Base-by-base conservation (phyloP, 64 coral and sea anemone genomes). In the Exaiptasia diaphana region DNA sequence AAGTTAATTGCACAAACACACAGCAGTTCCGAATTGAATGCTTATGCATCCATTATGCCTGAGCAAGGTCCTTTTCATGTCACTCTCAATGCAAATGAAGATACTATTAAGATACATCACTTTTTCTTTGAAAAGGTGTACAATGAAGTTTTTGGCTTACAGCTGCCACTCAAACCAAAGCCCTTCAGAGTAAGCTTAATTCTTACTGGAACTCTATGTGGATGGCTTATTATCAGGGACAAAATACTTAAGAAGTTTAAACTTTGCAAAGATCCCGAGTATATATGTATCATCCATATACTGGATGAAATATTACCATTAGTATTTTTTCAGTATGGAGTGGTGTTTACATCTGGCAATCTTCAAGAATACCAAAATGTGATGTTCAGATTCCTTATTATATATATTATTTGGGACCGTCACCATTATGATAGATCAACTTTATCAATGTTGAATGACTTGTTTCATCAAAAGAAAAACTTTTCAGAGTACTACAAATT, bases 51-150 rank as follows among this genome's bases (percentile, higher is more conserved):
- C 2, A 53, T 92, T 20, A 39, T 92, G 35, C 90, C 82, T 52
- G 82, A 92, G 55, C 83, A 87, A 73, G 67, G 90, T 18, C 74
- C 90, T 3, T 86, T 81, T 75, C 82, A 93, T 86, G 82, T 93
- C 21, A 86, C 25, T 43, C 50, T 86, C n/a, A 93, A 93, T 81
- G 74, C 38, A 17, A 31, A 67, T 50, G 82, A 87, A 45, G 76
- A 93, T 86, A 40, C 59, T 7, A 64, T 87, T 23, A 53, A 61
- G 24, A 74, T 82, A 21, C 80, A 81, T 34, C 75, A 81, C 63
- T 80, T 68, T n/a, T 38, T 91, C 4, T 78, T 91, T 59, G 35
- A 50, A 21, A 22, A 22, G 3, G 38, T 93, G 9, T 86, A 93
- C 34, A 50, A 43, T 24, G 42, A 79, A 55, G 69, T 74, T 20